phyloP scores from a whole-genome alignment of 2,888 invertebrate genomes.

The Calameuta pallipes region DNA sequence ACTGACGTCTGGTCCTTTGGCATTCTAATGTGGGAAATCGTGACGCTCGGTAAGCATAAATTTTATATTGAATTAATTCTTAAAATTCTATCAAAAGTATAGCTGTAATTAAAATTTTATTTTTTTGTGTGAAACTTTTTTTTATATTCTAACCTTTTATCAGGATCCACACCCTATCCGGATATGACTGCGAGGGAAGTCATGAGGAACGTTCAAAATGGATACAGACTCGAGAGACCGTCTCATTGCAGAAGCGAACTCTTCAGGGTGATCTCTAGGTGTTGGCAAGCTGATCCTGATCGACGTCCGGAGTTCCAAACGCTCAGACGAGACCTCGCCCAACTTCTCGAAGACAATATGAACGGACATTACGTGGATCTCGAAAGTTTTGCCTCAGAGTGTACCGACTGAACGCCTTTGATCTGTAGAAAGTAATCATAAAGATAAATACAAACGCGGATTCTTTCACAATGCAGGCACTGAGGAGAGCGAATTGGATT shows the following conservation, averaged over 20 bases:
- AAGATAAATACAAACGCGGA: background rate
- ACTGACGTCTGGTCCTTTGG: slow-evolving; percentile 91
- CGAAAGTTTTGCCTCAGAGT: slow-evolving; percentile 75
- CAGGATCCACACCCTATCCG: slow-evolving; percentile 89
- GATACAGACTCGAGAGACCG: slow-evolving; percentile 82
- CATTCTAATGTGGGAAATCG: slow-evolving; percentile 88
- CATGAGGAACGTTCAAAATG: slow-evolving; percentile 82
- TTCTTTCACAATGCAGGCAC: background rate
- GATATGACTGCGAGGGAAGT: slow-evolving; percentile 86
- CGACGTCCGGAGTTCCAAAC: slow-evolving; percentile 80
- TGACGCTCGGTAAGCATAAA: slow-evolving; percentile 76
- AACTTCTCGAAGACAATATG: slow-evolving; percentile 72
- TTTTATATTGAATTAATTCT: background rate
- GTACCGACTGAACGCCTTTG: slow-evolving; percentile 65
- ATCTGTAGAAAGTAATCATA: background rate
- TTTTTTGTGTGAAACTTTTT: background rate
- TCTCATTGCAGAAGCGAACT: slow-evolving; percentile 81
- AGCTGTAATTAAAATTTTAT: background rate
- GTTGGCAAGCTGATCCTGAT: slow-evolving; percentile 78
- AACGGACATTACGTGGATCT: slow-evolving; percentile 77
- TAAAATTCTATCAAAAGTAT: no score
- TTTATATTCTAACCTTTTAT: slow-evolving; percentile 22
- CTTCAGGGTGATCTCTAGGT: slow-evolving; percentile 73
- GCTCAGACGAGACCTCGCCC: slow-evolving; percentile 71
- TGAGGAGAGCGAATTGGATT: background rate